These are phyloP conservation scores for Folsomia candida DNA, from an alignment of 2,888 invertebrate species.

Conservation along the genomic window DNA sequence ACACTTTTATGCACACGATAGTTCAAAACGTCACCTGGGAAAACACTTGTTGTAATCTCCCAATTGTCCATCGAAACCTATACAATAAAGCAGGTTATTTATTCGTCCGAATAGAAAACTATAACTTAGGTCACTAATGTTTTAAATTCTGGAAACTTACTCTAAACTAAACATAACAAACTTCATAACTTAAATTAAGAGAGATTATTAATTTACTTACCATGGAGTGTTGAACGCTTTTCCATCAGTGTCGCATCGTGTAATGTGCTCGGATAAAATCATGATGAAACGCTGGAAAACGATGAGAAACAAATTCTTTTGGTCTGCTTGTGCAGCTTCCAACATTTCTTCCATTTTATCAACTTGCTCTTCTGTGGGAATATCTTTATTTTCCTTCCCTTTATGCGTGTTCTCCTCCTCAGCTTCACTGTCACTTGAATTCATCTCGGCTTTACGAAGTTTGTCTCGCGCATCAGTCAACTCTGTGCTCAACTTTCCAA, in stretches of 20 bases:
- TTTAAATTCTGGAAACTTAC: too few species aligned
- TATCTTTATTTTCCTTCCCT: conserved; percentile 58
- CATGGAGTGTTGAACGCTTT: conserved; percentile 89
- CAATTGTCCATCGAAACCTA: conserved; percentile 94
- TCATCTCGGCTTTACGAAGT: conserved; percentile 70
- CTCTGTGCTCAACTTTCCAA: conserved; percentile 73
- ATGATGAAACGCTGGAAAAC: conserved; percentile 98
- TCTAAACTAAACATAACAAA: too few species aligned
- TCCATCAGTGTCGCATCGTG: conserved; percentile 88
- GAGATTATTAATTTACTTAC: too few species aligned
- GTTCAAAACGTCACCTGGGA: conserved; percentile 67
- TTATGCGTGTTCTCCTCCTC: conserved; percentile 65
- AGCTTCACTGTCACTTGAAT: conserved; percentile 65
- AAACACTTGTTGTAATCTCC: conserved; percentile 91
- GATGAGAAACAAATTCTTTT: conserved; percentile 93
- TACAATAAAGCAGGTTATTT: too few species aligned
- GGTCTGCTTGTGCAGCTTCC: conserved; percentile 92
- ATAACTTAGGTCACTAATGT: too few species aligned
- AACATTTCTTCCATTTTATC: conserved; percentile 94
- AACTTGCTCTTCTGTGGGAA: conserved; percentile 77
- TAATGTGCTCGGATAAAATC: conserved; percentile 93
- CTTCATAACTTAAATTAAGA: too few species aligned
- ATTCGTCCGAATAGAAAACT: too few species aligned
- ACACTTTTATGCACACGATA: too few species aligned
- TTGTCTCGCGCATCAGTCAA: conserved; percentile 82